Base-by-base conservation (phyloP, 30 jellyfish, hydroid and myxozoan genomes). In the Pelagia noctiluca region DNA sequence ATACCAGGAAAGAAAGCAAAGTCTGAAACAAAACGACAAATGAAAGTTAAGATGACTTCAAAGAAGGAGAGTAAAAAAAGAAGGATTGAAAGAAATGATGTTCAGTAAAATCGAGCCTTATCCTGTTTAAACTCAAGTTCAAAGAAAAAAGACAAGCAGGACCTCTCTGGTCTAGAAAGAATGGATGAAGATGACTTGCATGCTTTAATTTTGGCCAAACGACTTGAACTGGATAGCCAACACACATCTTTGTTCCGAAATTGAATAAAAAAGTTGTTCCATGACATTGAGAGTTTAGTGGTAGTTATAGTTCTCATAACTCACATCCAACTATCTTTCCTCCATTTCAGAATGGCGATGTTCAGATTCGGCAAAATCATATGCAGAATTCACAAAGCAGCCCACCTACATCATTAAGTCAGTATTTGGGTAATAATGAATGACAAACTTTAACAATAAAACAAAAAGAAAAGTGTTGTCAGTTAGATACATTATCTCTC, bases 321-420 rank as follows among this genome's bases (percentile, higher is more conserved):
- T 50, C 72, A 52, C 85, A 73, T 16, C 85, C 24, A 73, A 21
- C 81, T 28, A 19, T 29, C 52, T 68, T 68, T 68, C 81, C 62
- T 1, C 8, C 19, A 21, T 29, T 35, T 35, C 71, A 35, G 84
- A 71, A 71, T 46, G 34, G 49, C 67, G 49, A 33, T 38, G 21
- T 71, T 8, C 84, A 71, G n/a, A 35, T 71, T 47, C 47, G 71
- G 71, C 84, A 35, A 71, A 71, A 35, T 29, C 47, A 47, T 37
- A 71, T 71, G 71, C 84, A 36, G 42, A 19, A 47, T 47, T 71
- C 84, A 29, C 84, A 71, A 50, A 47, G 42, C 71, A 38, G 84
- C 71, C 84, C 84, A 71, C 49, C 70, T 19, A 11, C 84, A 35
- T n/a, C 70, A 35, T 38, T 36, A 22, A 71, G 33, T 42, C 81